A percentile compares a stretch with the other conserved stretches of the same genome.
These are phyloP conservation scores for Mnemiopsis leidyi DNA, from an alignment of 37 sponge, comb jelly and placozoan species.

Conservation along the genomic window DNA sequence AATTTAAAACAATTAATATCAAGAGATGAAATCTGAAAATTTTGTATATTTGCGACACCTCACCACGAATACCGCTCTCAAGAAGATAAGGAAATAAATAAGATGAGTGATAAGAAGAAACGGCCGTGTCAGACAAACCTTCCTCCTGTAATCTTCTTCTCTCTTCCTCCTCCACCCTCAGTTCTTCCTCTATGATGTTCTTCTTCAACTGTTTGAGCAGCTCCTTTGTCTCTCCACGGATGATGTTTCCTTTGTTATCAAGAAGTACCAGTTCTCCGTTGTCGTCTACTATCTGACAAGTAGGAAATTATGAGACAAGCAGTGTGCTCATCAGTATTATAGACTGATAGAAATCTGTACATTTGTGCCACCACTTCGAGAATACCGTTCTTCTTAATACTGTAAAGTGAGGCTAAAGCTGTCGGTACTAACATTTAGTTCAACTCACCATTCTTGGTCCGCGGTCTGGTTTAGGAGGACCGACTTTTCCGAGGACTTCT, in stretches of 20 bases:
- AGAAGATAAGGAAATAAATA: neutral
- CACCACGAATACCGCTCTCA: too few relatives aligned
- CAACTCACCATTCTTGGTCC: conserved; percentile 50
- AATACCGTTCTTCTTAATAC: too few relatives aligned
- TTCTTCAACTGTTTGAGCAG: neutral
- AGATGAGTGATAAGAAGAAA: too few relatives aligned
- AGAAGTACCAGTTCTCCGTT: conserved; percentile 46
- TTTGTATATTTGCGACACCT: neutral
- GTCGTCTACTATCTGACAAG: conserved; percentile 56
- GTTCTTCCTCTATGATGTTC: conserved; percentile 50
- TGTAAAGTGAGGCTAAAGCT: too few relatives aligned
- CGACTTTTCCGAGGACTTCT: conserved; percentile 56
- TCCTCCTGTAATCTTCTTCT: conserved; percentile 27
- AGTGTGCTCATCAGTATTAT: too few relatives aligned
- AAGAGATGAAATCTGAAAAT: neutral
- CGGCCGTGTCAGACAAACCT: too few relatives aligned
- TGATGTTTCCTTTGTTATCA: conserved; percentile 30
- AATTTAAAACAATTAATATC: neutral
- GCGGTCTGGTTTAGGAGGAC: conserved; percentile 55
- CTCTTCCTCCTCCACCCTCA: conserved; percentile 23
- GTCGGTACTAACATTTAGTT: too few relatives aligned
- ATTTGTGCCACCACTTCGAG: too few relatives aligned
- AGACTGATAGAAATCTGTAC: too few relatives aligned
- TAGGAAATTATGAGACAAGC: too few relatives aligned
- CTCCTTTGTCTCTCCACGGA: conserved; percentile 48